phyloP scores from a whole-genome alignment of 2,113 vertebrate species.

The Alaudala cheleensis region DNA sequence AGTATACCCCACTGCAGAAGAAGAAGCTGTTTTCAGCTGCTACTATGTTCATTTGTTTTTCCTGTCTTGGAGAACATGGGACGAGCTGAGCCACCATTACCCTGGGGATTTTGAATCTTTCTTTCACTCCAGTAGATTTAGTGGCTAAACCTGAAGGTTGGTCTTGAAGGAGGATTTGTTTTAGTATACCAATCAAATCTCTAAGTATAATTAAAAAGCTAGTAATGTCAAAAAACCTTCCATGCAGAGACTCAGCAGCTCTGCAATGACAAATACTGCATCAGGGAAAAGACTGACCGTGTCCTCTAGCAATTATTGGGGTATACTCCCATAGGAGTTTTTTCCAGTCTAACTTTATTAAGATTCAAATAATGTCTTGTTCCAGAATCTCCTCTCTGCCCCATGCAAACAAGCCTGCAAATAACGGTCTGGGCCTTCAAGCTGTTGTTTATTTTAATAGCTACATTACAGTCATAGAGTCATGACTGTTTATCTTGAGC shows the following conservation, averaged over 20 bases:
- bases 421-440: not conserved
- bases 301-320: not conserved
- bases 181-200: not conserved
- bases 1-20: not conserved
- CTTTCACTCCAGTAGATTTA: not conserved
- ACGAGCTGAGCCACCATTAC: not conserved
- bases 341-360: not conserved
- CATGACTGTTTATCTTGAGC: not conserved
- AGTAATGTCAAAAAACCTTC: not conserved
- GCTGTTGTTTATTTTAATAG: not conserved
- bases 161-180: not conserved
- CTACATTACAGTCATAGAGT: not conserved
- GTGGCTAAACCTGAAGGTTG: not conserved
- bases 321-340: not conserved
- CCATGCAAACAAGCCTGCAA: not conserved
- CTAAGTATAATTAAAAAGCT: constrained; percentile 12
- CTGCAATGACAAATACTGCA: not conserved
- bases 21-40: constrained; percentile 17
- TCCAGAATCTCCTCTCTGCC: not conserved
- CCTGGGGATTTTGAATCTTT: not conserved
- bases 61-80: not conserved
- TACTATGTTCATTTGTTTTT: not conserved
- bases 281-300: not conserved
- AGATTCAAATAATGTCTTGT: not conserved
- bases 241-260: not conserved